Percentiles rank a stretch among this genome's conserved stretches.
Conservation (phyloP, 2,113 vertebrate species). For the Pteropus alecto region DNA sequence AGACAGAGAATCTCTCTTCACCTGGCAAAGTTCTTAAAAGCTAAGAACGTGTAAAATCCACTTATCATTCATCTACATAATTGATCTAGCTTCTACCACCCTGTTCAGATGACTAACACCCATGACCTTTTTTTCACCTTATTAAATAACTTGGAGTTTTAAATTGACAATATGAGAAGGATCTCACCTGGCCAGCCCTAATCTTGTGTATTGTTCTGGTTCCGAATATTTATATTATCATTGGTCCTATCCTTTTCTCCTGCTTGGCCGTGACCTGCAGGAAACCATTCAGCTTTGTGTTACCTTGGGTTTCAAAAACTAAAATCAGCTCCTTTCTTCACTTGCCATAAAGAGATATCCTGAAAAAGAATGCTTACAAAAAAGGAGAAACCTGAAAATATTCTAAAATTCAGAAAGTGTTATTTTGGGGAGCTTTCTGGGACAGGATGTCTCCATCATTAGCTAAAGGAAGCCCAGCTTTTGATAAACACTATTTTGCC, state of each 20-base stretch:
- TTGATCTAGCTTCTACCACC: not conserved
- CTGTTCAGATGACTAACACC: not conserved
- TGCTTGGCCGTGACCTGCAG: not conserved
- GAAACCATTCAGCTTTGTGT: not conserved
- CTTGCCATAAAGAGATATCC: not conserved
- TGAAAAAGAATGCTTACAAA: not conserved
- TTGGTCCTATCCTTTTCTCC: not conserved
- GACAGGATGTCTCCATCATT: slow-evolving; percentile 67
- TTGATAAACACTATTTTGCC: slow-evolving; percentile 67
- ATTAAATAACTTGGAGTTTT: slow-evolving; percentile 41
- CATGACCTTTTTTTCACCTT: slow-evolving; percentile 54
- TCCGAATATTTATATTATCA: slow-evolving; percentile 22
- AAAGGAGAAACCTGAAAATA: slow-evolving; percentile 61
- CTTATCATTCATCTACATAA: not conserved
- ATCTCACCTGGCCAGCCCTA: slow-evolving; percentile 35
- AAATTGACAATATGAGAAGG: not conserved
- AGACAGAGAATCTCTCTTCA: not conserved
- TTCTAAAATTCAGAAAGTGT: slow-evolving; percentile 62
- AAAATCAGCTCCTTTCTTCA: not conserved
- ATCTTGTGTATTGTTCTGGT: not conserved
- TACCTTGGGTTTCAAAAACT: not conserved
- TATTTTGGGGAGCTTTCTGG: slow-evolving; percentile 69
- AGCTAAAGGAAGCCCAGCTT: slow-evolving; percentile 67
- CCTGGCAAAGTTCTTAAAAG: not conserved
- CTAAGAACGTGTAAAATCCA: not conserved